Evolutionary conservation across 2,888 invertebrate genomes (phyloP).

Genomic region (Matsumyia berberina): DNA sequence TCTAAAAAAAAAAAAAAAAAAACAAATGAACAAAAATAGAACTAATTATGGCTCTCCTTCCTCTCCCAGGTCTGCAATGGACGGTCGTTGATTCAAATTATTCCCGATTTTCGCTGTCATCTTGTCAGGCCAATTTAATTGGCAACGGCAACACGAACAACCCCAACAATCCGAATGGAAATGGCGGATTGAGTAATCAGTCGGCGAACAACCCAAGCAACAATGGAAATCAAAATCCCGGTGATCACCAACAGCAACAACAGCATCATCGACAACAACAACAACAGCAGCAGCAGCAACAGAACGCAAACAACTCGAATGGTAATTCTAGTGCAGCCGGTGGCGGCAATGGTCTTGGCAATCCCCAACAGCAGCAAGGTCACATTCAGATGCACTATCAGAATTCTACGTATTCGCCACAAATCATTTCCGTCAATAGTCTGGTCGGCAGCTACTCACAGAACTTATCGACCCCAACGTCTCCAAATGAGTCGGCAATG

Average conservation of each 20-base stretch:
- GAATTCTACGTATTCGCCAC: conserved; percentile 82
- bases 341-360: conserved; percentile 78
- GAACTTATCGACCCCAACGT: conserved; percentile 86
- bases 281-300: conserved; percentile 79
- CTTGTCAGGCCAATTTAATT: conserved; percentile 86
- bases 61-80: conserved; percentile 93
- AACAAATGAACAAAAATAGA: conserved; percentile 74
- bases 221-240: conserved; percentile 78
- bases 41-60: conserved; percentile 83
- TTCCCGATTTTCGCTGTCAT: conserved; percentile 89
- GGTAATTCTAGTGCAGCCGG: conserved; percentile 47
- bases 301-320: conserved; percentile 66
- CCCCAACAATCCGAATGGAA: conserved; percentile 80
- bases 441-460: conserved; percentile 85
- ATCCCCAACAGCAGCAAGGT: conserved; percentile 77
- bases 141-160: conserved; percentile 83
- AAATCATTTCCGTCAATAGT: conserved; percentile 84
- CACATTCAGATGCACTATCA: conserved; percentile 79
- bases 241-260: conserved; percentile 77
- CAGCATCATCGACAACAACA: conserved; percentile 77
- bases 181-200: conserved; percentile 80
- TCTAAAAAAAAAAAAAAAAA: conserved; percentile 63
- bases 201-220: conserved; percentile 79
- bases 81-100: conserved; percentile 93
- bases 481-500: conserved; percentile 86